Conservation (phyloP, 2,888 invertebrate species). For the Tipula vernalis region DNA sequence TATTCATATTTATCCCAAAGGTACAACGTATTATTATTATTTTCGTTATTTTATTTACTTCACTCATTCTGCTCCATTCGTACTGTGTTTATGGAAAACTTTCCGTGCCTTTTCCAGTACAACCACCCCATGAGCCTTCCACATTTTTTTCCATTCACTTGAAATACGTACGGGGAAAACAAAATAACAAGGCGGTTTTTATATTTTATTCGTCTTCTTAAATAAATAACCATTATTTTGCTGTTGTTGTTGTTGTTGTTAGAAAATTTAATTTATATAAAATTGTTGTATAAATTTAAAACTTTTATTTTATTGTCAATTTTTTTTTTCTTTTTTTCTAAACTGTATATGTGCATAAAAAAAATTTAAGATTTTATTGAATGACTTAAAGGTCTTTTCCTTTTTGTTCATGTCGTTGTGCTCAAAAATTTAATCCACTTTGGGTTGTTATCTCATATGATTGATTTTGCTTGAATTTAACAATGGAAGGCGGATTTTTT, state of each 20-base stretch:
- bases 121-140: neutral
- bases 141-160: neutral
- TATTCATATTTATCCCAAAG: slow-evolving; percentile 10
- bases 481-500: neutral
- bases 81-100: neutral
- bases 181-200: neutral
- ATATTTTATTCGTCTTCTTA: neutral
- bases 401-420: neutral
- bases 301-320: neutral
- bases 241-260: neutral
- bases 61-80: neutral
- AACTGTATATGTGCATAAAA: neutral
- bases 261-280: neutral
- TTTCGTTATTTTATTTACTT: neutral
- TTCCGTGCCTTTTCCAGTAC: neutral
- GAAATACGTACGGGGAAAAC: neutral
- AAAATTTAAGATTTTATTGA: neutral
- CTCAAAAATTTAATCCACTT: neutral
- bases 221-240: neutral
- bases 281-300: neutral
- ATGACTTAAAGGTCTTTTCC: neutral
- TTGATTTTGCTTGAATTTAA: neutral
- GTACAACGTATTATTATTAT: slow-evolving; percentile 6
- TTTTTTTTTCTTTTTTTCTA: neutral
- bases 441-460: neutral